Evolutionary conservation across 2,888 invertebrate species (phyloP), one percentile per base, ranked within the genome.

Genomic region (Drosophila mayaguana): DNA sequence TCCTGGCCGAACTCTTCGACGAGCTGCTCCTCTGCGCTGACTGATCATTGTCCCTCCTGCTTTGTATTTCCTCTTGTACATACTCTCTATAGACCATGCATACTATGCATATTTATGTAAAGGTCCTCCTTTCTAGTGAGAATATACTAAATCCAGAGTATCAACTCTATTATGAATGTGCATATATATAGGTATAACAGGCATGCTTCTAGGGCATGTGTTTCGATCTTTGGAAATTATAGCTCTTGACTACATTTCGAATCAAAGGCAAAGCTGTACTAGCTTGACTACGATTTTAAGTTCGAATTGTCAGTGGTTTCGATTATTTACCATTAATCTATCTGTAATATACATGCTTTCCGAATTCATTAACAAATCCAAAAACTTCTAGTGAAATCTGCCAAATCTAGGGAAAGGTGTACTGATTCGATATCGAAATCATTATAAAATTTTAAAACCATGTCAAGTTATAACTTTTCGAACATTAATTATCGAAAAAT

Each of bases 1-100:
- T 59, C 28, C 46, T 59, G 14, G 59, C 59, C 46, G 59, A 59
- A 14, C 57, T 59, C 18, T 25, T 25, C 18, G 57, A 59, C 16
- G 57, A 59, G 59, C 46, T 59, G 18, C 25, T 59, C 25, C 22
- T 57, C 2, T 16, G 12, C 3, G 4, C 3, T 32, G 32, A 50
- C 0, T 50, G 50, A 50, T 32, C 50, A 14, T 6, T 18, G 18
- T 18, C 3, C 28, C 48, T 9, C 1, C 28, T 2, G 28, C 28
- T 11, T n/a, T 16, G 1, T n/a, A 1, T 16, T 5, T 50, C 12
- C 48, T 48, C 6, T n/a, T 16, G n/a, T 46, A 9, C 12, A 43
- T 9, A 16, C 22, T 9, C 22, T 16, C 25, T 16, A 9, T 9
- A 16, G n/a, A n/a, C n/a, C 14, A 25, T 25, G 6, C 1, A 7